phyloP scores from a whole-genome alignment of 1,140 invertebrate species.

The Rhopalosiphum maidis region DNA sequence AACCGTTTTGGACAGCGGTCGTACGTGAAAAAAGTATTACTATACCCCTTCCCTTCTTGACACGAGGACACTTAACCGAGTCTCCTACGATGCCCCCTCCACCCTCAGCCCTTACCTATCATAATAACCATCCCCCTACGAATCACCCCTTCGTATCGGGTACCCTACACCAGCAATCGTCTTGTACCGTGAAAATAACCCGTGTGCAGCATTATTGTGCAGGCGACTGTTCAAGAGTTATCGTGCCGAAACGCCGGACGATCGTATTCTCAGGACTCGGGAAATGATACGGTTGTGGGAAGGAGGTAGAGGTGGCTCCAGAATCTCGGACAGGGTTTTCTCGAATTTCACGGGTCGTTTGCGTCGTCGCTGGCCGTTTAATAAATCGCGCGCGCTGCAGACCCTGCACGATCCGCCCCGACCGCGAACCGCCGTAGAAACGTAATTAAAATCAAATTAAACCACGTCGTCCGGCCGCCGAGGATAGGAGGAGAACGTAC shows the following conservation, averaged over 20 bases:
- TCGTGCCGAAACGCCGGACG: neutral
- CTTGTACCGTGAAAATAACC: neutral
- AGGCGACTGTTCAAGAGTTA: slow-evolving; percentile 22
- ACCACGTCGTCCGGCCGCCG: neutral
- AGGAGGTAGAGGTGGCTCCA: neutral
- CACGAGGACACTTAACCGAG: neutral
- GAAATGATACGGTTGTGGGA: too few relatives aligned
- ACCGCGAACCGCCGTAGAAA: neutral
- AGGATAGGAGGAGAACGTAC: neutral
- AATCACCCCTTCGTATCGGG: neutral
- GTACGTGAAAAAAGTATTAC: neutral
- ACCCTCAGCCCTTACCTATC: too few relatives aligned
- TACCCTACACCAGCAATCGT: neutral
- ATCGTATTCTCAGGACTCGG: neutral
- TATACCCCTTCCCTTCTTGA: too few relatives aligned
- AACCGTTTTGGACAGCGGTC: neutral
- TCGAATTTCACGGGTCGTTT: slow-evolving; percentile 56
- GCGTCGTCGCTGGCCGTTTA: slow-evolving; percentile 44
- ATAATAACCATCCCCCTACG: too few relatives aligned
- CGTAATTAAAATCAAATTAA: slow-evolving; percentile 56
- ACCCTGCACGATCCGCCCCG: neutral
- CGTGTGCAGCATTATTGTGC: slow-evolving; percentile 29
- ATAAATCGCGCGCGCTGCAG: slow-evolving; percentile 14
- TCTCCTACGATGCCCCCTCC: neutral
- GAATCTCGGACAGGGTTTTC: slow-evolving; percentile 38